Base-by-base conservation (phyloP, 2,888 invertebrate genomes). In the Protophormia terraenovae region DNA sequence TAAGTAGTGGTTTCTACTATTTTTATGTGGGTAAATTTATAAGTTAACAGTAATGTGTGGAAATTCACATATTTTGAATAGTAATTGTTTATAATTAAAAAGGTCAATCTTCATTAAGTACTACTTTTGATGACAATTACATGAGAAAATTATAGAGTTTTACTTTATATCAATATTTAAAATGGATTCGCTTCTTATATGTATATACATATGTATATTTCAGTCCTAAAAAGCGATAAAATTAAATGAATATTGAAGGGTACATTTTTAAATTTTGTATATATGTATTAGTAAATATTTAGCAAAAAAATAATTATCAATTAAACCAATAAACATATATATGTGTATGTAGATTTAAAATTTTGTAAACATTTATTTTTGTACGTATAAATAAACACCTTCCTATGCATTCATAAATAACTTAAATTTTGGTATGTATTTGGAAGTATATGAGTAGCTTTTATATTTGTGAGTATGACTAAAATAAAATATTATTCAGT, bases 1-100 rank as follows among this genome's bases (percentile, higher is more conserved):
- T 67, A 80, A 80, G 80, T 77, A 69, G 79, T 71, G 84, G 72
- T 77, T 77, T 84, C 66, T 67, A 19, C 60, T 53, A 19, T 27
- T n/a, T 29, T 10, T 60, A 41, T 55, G 81, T 69, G 82, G 76
- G 24, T 29, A 0, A 24, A 53, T 80, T 58, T 1, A 27, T 19
- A 72, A 77, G 69, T 58, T 45, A 1, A 7, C 0, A n/a, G 1
- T 32, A 32, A 58, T 24, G 8, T 24, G 24, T 3, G 19, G 32
- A 29, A 35, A 27, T 12, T n/a, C n/a, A n/a, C n/a, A n/a, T n/a
- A n/a, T 14, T 27, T 3, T 38, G 12, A 14, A 14, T 19, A 29
- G 32, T 3, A 58, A 58, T 32, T 10, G 58, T 29, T 27, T 24
- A n/a, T 27, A 55, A 14, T 41, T n/a, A n/a, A n/a, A n/a, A n/a